These are phyloP conservation scores for Drosophila merina DNA, from an alignment of 2,888 invertebrate species.

Conservation along the genomic window DNA sequence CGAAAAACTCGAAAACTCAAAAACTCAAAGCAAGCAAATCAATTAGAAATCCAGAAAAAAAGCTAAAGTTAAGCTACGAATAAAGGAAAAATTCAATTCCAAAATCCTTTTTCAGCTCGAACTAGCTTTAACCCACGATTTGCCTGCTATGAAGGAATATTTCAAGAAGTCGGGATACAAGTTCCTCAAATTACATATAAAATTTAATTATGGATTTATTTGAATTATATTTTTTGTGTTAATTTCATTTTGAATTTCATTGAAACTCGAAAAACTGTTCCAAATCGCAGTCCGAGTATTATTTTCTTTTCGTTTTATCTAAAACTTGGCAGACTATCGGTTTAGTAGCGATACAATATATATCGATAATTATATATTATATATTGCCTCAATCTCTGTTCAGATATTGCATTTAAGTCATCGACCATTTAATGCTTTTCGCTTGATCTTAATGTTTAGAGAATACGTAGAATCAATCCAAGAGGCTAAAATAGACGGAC, in stretches of 20 bases:
- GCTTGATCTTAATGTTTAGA: conserved; percentile 43
- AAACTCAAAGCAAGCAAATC: conserved; percentile 47
- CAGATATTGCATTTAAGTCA: conserved; percentile 36
- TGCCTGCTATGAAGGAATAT: conserved; percentile 8
- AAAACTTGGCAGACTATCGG: not conserved
- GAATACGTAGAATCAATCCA: conserved; percentile 24
- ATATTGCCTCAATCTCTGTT: conserved; percentile 25
- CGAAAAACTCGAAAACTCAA: no score
- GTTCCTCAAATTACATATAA: conserved; percentile 24
- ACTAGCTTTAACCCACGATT: conserved; percentile 1
- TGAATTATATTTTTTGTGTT: conserved; percentile 1
- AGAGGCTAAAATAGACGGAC: conserved; percentile 27
- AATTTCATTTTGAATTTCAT: conserved; percentile 11
- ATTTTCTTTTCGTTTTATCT: not conserved
- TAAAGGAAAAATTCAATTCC: not conserved
- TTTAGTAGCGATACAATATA: not conserved
- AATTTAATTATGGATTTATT: conserved; percentile 5
- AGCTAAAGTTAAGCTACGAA: conserved; percentile 1
- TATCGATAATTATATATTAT: not conserved
- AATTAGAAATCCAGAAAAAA: conserved; percentile 27
- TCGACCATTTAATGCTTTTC: conserved; percentile 43
- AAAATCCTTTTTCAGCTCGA: not conserved
- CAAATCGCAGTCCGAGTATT: not conserved
- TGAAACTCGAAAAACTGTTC: no score
- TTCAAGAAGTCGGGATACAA: conserved; percentile 14